Conservation (phyloP, 2,113 vertebrate genomes). For the Capricornis sumatraensis region DNA sequence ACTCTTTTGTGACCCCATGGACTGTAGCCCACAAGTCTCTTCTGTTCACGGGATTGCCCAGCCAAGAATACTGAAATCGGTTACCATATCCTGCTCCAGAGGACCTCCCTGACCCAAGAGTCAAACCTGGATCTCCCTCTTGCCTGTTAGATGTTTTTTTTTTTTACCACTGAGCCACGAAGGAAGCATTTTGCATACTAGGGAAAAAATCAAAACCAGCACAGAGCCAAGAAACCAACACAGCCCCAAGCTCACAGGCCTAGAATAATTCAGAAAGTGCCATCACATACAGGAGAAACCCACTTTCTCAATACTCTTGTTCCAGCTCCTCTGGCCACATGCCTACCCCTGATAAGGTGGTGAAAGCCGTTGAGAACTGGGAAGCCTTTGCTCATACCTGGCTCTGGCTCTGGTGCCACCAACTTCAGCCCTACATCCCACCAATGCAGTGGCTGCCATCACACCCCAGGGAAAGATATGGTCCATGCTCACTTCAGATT, state of each 20-base stretch:
- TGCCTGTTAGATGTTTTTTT: background rate
- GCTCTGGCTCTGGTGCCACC: background rate
- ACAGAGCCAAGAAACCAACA: background rate
- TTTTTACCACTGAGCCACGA: background rate
- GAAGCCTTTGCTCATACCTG: background rate
- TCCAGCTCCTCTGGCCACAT: background rate
- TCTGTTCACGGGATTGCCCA: background rate
- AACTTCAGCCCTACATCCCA: background rate
- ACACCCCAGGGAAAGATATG: background rate
- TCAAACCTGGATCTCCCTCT: background rate
- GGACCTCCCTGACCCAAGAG: background rate
- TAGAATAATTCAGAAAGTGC: background rate
- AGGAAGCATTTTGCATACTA: background rate
- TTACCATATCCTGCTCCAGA: background rate
- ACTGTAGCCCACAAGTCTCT: background rate
- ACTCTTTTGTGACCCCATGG: background rate
- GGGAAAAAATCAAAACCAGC: background rate
- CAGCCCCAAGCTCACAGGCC: background rate
- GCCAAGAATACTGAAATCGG: accelerated
- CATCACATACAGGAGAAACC: background rate
- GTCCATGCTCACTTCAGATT: background rate
- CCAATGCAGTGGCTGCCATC: background rate
- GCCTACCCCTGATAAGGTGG: background rate
- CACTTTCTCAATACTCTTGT: background rate
- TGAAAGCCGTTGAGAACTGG: background rate